These are phyloP conservation scores for Apaloderma vittatum DNA, from an alignment of 2,113 vertebrate genomes.

Conservation along the genomic window DNA sequence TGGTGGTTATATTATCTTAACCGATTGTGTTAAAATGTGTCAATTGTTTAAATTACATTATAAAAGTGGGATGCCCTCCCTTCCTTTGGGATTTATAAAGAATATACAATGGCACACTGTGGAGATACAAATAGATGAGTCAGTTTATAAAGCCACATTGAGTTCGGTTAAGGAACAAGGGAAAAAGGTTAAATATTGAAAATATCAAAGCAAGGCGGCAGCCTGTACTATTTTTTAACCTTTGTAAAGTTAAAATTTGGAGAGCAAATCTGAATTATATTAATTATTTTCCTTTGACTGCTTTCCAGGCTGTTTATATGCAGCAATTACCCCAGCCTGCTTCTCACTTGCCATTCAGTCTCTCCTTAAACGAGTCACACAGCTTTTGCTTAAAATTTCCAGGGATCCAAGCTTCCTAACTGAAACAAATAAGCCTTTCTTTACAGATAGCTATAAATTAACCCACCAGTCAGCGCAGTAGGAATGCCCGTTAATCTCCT, in stretches of 20 bases:
- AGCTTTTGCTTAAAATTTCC: neutral
- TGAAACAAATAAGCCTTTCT: neutral
- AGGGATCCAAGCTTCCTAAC: neutral
- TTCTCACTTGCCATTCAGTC: neutral
- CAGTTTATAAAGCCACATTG: neutral
- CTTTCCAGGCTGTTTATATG: neutral
- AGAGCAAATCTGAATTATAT: neutral
- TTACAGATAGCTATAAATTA: constrained; percentile 14
- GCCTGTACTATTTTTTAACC: neutral
- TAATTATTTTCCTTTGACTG: neutral
- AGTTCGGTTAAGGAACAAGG: neutral
- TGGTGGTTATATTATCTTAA: neutral
- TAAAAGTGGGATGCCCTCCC: neutral
- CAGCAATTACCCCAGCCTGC: neutral
- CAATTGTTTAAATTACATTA: neutral
- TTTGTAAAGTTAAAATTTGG: neutral
- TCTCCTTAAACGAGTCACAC: neutral
- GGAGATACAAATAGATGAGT: neutral
- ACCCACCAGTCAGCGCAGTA: constrained; percentile 19
- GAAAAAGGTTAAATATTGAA: neutral
- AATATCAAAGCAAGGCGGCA: neutral
- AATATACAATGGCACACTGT: neutral
- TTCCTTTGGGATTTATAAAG: neutral
- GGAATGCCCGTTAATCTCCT: neutral
- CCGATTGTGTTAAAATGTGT: neutral